These are phyloP conservation scores for Montifringilla adamsi DNA, from an alignment of 2,113 vertebrate genomes.

Conservation along the genomic window DNA sequence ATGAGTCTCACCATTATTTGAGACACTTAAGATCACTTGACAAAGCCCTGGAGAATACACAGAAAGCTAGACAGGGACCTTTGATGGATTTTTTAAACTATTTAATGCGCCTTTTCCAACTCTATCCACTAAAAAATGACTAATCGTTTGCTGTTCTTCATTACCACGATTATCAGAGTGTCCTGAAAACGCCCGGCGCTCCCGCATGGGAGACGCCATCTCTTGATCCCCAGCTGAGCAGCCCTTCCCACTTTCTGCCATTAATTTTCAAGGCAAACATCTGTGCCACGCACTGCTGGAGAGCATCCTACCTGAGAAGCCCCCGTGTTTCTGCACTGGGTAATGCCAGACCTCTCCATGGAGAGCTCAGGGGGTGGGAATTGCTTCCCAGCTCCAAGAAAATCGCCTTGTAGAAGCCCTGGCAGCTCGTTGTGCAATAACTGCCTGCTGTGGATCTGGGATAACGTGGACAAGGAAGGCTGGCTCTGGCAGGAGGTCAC, in stretches of 20 bases:
- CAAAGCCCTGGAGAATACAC: slow-evolving; percentile 38
- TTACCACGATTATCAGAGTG: neutral
- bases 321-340: rapidly evolving
- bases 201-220: rapidly evolving
- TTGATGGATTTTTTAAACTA: slow-evolving; percentile 44
- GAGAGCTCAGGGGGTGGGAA: neutral
- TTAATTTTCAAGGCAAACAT: neutral
- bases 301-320: neutral
- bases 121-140: slow-evolving; percentile 50
- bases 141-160: slow-evolving; percentile 35
- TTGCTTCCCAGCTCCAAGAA: neutral
- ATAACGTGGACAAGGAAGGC: rapidly evolving
- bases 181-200: neutral
- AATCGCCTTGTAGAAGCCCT: rapidly evolving
- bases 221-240: neutral
- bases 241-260: neutral
- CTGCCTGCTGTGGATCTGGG: neutral
- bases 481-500: neutral
- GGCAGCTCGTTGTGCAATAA: neutral
- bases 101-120: slow-evolving; percentile 43
- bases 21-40: slow-evolving; percentile 49
- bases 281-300: rapidly evolving
- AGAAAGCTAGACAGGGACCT: slow-evolving; percentile 25
- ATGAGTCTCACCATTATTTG: slow-evolving; percentile 27
- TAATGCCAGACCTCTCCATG: rapidly evolving